Percentiles rank a stretch among this genome's conserved stretches.
Evolutionary conservation across 1,140 invertebrate species (phyloP).

Genomic region (Drosophila nigromelanica): DNA sequence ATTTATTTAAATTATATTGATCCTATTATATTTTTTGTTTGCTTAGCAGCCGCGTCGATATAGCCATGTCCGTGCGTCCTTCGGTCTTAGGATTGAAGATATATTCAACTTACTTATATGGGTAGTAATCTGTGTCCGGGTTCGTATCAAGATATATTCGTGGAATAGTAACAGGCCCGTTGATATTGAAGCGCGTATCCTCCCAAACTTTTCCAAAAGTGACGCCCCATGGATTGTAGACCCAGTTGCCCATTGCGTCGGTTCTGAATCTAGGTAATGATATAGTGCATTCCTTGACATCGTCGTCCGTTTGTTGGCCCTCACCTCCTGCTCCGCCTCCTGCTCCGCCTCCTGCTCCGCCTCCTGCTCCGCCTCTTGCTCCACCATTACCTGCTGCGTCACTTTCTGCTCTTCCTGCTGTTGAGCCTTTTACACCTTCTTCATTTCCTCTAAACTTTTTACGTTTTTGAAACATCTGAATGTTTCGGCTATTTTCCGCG

Average conservation of each 20-base stretch:
- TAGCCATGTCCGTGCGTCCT: no score
- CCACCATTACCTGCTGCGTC: no score
- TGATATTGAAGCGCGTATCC: conserved; percentile 22
- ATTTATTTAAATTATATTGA: no score
- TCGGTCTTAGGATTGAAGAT: no score
- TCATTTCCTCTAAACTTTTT: background rate
- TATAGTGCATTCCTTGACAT: conserved; percentile 16
- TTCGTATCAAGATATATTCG: background rate
- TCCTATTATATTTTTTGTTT: no score
- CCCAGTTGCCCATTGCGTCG: conserved; percentile 25
- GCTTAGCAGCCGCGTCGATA: no score
- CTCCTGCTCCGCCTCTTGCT: no score
- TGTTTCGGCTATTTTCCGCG: background rate
- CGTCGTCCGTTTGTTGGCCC: no score
- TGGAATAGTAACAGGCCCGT: background rate
- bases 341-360: background rate
- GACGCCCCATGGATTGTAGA: conserved; percentile 30
- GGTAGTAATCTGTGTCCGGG: background rate
- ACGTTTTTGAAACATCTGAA: background rate
- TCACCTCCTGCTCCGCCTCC: background rate
- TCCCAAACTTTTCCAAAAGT: conserved; percentile 17
- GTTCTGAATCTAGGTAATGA: background rate
- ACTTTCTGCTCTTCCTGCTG: no score
- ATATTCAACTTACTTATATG: background rate
- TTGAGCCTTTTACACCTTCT: no score